Percentiles rank a stretch among this genome's conserved stretches.
phyloP scores from a whole-genome alignment of 1,140 invertebrate genomes.

The Heliothis virescens region DNA sequence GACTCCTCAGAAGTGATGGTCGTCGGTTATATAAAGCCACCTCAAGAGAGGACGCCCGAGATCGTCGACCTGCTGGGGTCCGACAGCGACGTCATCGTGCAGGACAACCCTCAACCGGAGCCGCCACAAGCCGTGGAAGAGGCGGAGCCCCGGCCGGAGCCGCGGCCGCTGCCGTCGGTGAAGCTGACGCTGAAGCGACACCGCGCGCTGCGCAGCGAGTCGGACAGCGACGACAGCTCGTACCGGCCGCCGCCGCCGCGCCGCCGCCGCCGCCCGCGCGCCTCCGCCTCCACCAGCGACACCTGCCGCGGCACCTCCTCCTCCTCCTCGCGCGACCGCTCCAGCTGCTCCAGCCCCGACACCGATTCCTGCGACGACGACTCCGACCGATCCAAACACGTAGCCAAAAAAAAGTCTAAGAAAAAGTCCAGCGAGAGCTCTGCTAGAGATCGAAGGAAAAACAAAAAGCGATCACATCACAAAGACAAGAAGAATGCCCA shows the following conservation, averaged over 20 bases:
- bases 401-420: conserved; percentile 12
- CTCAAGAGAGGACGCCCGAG: conserved; percentile 87
- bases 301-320: conserved; percentile 42
- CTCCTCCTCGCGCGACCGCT: too few relatives aligned
- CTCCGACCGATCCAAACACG: not conserved
- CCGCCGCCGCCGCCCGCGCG: conserved; percentile 43
- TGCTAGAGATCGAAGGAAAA: conserved; percentile 57
- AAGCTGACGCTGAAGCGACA: conserved; percentile 71
- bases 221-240: conserved; percentile 65
- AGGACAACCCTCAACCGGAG: conserved; percentile 67
- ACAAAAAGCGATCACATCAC: conserved; percentile 55
- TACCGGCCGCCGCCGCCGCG: conserved; percentile 60
- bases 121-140: conserved; percentile 38
- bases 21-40: conserved; percentile 86
- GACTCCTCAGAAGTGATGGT: conserved; percentile 82
- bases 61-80: conserved; percentile 86
- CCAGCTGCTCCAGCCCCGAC: conserved; percentile 27
- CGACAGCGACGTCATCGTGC: conserved; percentile 87
- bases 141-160: conserved; percentile 39
- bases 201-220: conserved; percentile 41
- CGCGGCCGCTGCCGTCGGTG: conserved; percentile 58
- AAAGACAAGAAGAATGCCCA: conserved; percentile 58
- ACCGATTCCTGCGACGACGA: conserved; percentile 48
- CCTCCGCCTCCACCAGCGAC: conserved; percentile 54
- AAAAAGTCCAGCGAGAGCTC: conserved; percentile 3